A percentile compares a stretch with the other conserved stretches of the same genome.
These are phyloP conservation scores for Drosophila nigromelanica DNA, from an alignment of 1,140 invertebrate genomes.

Conservation along the genomic window DNA sequence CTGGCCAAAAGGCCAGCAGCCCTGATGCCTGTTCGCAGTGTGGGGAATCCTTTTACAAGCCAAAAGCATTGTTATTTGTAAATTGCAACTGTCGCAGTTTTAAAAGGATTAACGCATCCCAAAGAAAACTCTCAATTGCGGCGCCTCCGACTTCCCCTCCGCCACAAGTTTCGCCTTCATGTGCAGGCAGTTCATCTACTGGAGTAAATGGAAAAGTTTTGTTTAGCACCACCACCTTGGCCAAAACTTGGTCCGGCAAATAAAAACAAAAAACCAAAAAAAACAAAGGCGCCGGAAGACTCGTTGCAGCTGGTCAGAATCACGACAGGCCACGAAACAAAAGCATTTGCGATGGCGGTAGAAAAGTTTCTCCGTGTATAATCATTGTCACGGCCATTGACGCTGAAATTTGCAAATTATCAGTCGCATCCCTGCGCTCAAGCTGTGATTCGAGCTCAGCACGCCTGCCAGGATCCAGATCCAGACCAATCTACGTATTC, in stretches of 20 bases:
- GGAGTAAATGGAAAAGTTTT: conserved; percentile 82
- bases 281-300: conserved; percentile 34
- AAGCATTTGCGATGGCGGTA: conserved; percentile 29
- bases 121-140: conserved; percentile 39
- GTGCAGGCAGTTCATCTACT: conserved; percentile 68
- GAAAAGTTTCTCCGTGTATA: conserved; percentile 52
- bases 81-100: conserved; percentile 26
- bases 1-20: neutral
- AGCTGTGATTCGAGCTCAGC: neutral
- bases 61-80: conserved; percentile 35
- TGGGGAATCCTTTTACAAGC: conserved; percentile 17
- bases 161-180: neutral
- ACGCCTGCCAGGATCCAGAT: too few species aligned
- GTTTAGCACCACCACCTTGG: conserved; percentile 63
- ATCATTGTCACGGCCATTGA: conserved; percentile 80
- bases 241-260: conserved; percentile 63
- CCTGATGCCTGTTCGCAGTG: neutral
- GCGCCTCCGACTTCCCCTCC: neutral
- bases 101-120: conserved; percentile 39
- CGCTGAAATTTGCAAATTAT: conserved; percentile 79
- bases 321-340: conserved; percentile 38
- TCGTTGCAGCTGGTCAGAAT: conserved; percentile 46
- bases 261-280: conserved; percentile 48
- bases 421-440: conserved; percentile 34
- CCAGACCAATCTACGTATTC: too few species aligned